Conservation (phyloP, 2,888 invertebrate species). For the Amblyteles armatorius region DNA sequence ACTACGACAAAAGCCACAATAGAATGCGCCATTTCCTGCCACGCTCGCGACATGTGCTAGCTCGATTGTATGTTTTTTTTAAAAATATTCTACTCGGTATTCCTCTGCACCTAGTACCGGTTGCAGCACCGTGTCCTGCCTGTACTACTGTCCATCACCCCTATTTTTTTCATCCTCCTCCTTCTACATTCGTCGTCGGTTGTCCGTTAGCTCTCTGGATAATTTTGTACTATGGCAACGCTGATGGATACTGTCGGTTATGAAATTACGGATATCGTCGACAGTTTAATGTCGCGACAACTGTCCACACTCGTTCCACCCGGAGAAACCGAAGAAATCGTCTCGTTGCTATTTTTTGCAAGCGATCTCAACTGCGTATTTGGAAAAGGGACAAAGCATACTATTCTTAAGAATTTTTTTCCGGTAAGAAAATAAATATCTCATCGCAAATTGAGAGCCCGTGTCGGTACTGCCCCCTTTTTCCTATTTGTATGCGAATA, state of each 20-base stretch:
- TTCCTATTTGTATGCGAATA: no score
- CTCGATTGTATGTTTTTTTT: constrained; percentile 74
- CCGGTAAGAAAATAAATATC: no score
- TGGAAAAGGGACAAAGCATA: no score
- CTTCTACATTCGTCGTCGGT: constrained; percentile 39
- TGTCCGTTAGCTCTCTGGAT: constrained; percentile 12
- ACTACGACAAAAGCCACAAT: constrained; percentile 84
- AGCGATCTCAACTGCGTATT: neutral
- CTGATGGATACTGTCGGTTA: constrained; percentile 68
- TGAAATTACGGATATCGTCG: constrained; percentile 82
- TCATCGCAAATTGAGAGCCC: no score
- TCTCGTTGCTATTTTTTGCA: neutral
- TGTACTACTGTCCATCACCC: constrained; percentile 52
- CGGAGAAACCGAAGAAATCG: constrained; percentile 1
- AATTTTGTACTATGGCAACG: constrained; percentile 52
- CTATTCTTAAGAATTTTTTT: no score
- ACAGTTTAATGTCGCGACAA: constrained; percentile 80
- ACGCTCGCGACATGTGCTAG: constrained; percentile 76
- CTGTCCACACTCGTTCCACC: constrained; percentile 73
- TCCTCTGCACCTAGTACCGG: constrained; percentile 61
- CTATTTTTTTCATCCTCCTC: constrained; percentile 61
- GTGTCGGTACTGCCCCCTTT: no score
- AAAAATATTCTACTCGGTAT: constrained; percentile 48
- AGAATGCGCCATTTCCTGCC: constrained; percentile 84
- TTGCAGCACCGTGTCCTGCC: constrained; percentile 51